These are phyloP conservation scores for Ctenoplectra terminalis DNA, from an alignment of 1,140 invertebrate species.

Conservation along the genomic window DNA sequence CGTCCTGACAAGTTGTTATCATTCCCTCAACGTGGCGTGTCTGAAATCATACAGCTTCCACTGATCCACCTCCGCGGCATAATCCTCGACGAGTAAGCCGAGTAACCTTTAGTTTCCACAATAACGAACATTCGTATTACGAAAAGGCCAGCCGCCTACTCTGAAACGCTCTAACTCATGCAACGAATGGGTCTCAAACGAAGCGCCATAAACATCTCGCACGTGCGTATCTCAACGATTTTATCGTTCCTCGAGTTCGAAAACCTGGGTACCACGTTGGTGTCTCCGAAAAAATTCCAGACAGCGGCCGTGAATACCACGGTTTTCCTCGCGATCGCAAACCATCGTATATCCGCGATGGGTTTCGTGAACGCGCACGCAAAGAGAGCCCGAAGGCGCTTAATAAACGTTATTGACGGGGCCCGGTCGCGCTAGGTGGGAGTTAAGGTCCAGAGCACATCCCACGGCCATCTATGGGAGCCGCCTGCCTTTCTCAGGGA, in stretches of 20 bases:
- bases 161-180: neutral
- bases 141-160: neutral
- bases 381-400: slow-evolving; percentile 40
- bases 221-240: slow-evolving; percentile 8
- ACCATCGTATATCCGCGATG: neutral
- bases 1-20: slow-evolving; percentile 19
- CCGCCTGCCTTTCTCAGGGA: slow-evolving; percentile 76
- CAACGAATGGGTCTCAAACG: neutral
- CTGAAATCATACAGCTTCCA: neutral
- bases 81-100: neutral
- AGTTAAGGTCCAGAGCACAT: slow-evolving; percentile 78
- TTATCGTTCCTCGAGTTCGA: neutral
- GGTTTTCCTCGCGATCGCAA: slow-evolving; percentile 17
- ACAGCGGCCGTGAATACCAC: neutral
- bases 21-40: slow-evolving; percentile 11
- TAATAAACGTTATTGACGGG: slow-evolving; percentile 78
- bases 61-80: neutral
- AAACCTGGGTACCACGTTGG: neutral
- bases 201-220: neutral
- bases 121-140: neutral
- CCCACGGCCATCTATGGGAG: slow-evolving; percentile 80
- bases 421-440: slow-evolving; percentile 72
- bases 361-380: slow-evolving; percentile 26
- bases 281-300: neutral
- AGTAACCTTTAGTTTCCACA: neutral